Base-by-base conservation (phyloP, 2,888 invertebrate genomes). In the Chironomus riparius region DNA sequence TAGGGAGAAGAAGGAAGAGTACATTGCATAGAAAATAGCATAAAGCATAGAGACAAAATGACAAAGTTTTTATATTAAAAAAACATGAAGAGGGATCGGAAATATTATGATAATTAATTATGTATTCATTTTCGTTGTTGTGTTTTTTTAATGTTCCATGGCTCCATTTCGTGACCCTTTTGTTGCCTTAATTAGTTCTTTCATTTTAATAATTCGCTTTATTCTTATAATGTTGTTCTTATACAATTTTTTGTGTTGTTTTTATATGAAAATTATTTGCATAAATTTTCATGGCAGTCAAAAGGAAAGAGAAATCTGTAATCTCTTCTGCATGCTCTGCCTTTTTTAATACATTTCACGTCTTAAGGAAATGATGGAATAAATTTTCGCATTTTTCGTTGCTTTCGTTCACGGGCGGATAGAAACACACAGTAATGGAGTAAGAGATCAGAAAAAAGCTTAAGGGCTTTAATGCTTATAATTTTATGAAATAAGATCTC, bases 181-280 rank as follows among this genome's bases (percentile, higher is more conserved):
- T 72, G 72, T 72, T 72, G 72, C 72, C 62, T 72, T 72, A 72
- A 72, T 72, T 72, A 72, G 72, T 72, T 72, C 61, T 28, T 62
- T 72, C 72, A 22, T 47, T 62, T 70, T 62, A 72, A 62, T 72
- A 62, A 61, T 62, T 61, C 28, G 65, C 24, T 65, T 65, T 38
- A 38, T 38, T 38, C 38, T 38, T 38, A 38, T 38, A 10, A 10
- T 38, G 38, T 38, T 21, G 18, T 56, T 56, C 56, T 56, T 18
- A 13, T 18, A n/a, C 18, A 18, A 4, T 56, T 56, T n/a, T 18
- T 56, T 15, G n/a, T 15, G n/a, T 15, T 56, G 56, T 56, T 56
- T 15, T 56, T 56, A 56, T 56, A 56, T 15, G 56, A 18, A 70
- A 72, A 62, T 38, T 62, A 72, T 72, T 72, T 72, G 47, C 72